Evolutionary conservation across 2,888 invertebrate genomes (phyloP).

Genomic region (Tricholauxania praeusta): DNA sequence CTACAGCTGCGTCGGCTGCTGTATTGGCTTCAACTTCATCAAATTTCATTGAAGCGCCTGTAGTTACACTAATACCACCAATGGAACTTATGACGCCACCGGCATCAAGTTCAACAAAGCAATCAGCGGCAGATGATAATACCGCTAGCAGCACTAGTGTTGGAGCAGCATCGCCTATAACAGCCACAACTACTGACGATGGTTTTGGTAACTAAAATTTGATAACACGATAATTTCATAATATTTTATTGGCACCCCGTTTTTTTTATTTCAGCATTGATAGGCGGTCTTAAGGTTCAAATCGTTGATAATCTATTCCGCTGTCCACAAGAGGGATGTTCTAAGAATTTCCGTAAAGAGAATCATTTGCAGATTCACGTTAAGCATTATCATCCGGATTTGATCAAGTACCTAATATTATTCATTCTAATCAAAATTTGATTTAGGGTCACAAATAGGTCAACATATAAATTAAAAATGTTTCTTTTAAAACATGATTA

Average conservation of each 20-base stretch:
- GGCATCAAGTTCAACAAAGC: neutral
- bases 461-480: too few relatives aligned
- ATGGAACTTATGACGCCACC: conserved; percentile 62
- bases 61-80: conserved; percentile 60
- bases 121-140: conserved; percentile 2
- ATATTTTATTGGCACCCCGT: neutral
- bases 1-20: conserved; percentile 42
- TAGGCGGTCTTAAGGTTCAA: conserved; percentile 74
- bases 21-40: conserved; percentile 29
- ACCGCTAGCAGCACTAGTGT: neutral
- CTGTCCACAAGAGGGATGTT: conserved; percentile 86
- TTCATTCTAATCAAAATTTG: neutral
- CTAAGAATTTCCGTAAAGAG: conserved; percentile 91
- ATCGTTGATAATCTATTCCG: conserved; percentile 76
- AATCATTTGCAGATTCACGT: conserved; percentile 93
- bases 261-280: conserved; percentile 66
- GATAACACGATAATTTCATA: neutral
- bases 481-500: too few relatives aligned
- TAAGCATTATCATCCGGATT: conserved; percentile 91
- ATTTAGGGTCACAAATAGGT: too few relatives aligned
- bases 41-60: conserved; percentile 60
- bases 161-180: neutral
- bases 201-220: conserved; percentile 59
- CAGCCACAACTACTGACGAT: conserved; percentile 52
- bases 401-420: conserved; percentile 71